A percentile compares a stretch with the other conserved stretches of the same genome.
These are phyloP conservation scores for Monodelphis domestica DNA, from an alignment of 2,797 vertebrate genomes.

Conservation along the genomic window DNA sequence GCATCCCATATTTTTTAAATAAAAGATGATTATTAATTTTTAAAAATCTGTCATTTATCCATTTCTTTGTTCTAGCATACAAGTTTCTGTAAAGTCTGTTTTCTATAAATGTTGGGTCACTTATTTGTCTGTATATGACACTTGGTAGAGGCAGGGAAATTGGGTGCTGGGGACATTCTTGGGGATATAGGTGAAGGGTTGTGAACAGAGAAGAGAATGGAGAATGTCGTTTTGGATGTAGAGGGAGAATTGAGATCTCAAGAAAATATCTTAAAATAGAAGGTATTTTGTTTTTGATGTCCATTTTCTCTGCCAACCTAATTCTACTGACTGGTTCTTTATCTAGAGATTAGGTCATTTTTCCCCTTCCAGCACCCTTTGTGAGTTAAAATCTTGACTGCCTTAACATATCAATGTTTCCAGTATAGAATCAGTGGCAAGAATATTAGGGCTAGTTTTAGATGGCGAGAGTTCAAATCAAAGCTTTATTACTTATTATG, in stretches of 20 bases:
- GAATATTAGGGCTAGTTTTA: not conserved
- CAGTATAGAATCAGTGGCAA: not conserved
- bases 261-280: not conserved
- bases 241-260: not conserved
- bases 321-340: conserved; percentile 29
- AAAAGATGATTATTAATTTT: not conserved
- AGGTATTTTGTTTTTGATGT: not conserved
- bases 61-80: not conserved
- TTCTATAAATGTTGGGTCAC: not conserved
- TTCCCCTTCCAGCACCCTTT: not conserved
- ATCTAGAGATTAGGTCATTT: not conserved
- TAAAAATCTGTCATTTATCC: not conserved
- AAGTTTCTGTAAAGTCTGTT: not conserved
- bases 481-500: not conserved
- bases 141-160: not conserved
- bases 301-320: conserved; percentile 24
- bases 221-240: not conserved
- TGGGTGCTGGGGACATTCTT: not conserved
- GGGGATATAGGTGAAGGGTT: not conserved
- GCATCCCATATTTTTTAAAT: not conserved
- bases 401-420: conserved; percentile 37
- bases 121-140: not conserved
- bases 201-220: not conserved
- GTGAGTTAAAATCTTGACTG: not conserved
- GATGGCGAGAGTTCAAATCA: not conserved